Percentiles rank a stretch among this genome's conserved stretches.
These are phyloP conservation scores for Drosophila nigritarsus DNA, from an alignment of 2,888 invertebrate species.

Conservation along the genomic window DNA sequence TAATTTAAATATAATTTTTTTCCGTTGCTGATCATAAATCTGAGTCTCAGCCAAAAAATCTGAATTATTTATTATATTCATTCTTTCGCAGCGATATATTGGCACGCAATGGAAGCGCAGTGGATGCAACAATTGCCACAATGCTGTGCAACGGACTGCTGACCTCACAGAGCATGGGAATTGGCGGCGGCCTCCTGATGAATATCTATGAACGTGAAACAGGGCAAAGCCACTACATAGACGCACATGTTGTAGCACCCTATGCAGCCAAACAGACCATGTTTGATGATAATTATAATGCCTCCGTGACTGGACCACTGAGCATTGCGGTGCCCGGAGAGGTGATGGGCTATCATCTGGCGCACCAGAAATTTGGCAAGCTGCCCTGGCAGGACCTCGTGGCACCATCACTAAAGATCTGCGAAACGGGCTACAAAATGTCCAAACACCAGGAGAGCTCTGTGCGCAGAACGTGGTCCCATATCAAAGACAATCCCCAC, in stretches of 20 bases:
- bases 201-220: constrained; percentile 89
- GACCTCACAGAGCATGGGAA: constrained; percentile 91
- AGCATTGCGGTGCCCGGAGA: constrained; percentile 94
- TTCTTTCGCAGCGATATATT: constrained; percentile 75
- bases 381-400: constrained; percentile 91
- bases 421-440: constrained; percentile 88
- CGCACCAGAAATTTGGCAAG: constrained; percentile 90
- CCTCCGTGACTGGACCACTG: constrained; percentile 86
- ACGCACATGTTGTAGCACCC: constrained; percentile 92
- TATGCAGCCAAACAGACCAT: constrained; percentile 86
- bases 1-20: background rate
- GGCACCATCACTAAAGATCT: constrained; percentile 88
- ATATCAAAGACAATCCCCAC: constrained; percentile 73
- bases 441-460: constrained; percentile 86
- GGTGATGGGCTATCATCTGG: constrained; percentile 91
- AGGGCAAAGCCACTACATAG: constrained; percentile 88
- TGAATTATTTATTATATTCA: background rate
- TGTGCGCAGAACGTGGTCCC: constrained; percentile 81
- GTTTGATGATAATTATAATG: constrained; percentile 60
- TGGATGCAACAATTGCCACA: constrained; percentile 93
- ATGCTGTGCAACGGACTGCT: constrained; percentile 93
- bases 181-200: constrained; percentile 93
- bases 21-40: background rate
- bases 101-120: constrained; percentile 88
- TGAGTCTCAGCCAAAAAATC: background rate